Percentiles rank a stretch among this genome's conserved stretches.
Conservation (phyloP, 2,113 vertebrate species). For the Aramus guarauna region DNA sequence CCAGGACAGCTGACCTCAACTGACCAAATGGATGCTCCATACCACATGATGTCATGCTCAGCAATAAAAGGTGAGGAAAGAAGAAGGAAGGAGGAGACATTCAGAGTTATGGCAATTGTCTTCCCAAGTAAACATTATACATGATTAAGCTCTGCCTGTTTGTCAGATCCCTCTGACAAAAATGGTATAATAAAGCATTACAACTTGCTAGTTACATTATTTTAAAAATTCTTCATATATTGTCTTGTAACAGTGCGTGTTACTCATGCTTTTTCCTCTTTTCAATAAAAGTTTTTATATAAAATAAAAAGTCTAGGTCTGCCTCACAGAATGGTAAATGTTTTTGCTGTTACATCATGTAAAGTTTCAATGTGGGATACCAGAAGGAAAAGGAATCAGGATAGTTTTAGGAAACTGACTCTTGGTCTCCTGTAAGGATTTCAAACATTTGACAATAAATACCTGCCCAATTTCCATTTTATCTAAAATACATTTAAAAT, state of each 20-base stretch:
- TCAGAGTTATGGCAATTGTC: fast-evolving
- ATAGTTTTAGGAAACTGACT: neutral
- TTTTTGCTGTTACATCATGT: neutral
- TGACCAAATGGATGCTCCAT: neutral
- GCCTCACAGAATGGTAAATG: neutral
- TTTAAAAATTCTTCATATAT: neutral
- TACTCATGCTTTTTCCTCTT: neutral
- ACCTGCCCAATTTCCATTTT: neutral
- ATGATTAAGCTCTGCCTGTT: neutral
- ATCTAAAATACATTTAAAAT: neutral
- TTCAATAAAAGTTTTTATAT: neutral
- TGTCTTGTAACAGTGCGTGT: neutral
- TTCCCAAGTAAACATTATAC: neutral
- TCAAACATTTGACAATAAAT: neutral
- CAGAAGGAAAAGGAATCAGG: neutral
- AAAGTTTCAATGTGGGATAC: neutral
- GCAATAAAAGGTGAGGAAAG: neutral
- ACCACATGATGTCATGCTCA: neutral
- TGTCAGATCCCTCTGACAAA: neutral
- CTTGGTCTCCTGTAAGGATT: neutral
- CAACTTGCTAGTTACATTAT: neutral
- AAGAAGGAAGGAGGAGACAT: neutral
- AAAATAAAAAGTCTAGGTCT: neutral
- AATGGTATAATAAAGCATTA: neutral
- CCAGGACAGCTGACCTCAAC: neutral